Conservation (phyloP, 2,113 vertebrate species). For the Ranitomeya variabilis region DNA sequence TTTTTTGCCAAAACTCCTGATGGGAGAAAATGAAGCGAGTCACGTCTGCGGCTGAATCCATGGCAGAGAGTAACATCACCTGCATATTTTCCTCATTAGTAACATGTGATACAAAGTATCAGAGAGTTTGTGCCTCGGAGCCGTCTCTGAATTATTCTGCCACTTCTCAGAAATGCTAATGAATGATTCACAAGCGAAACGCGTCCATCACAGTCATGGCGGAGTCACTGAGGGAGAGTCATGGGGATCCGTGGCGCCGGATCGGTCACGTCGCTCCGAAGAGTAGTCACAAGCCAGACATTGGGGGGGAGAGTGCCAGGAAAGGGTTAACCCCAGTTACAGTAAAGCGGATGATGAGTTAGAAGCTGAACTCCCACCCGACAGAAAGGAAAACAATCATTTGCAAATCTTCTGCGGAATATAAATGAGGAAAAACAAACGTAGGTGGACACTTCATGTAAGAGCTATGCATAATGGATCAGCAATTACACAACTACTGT, state of each 20-base stretch:
- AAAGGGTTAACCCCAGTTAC: not conserved
- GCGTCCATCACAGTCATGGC: not conserved
- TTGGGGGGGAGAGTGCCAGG: not conserved
- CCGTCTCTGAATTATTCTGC: not conserved
- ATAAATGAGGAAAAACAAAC: not conserved
- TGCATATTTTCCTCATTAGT: not conserved
- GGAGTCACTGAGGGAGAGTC: not conserved
- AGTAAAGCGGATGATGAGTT: slow-evolving; percentile 8
- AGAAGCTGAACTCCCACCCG: not conserved
- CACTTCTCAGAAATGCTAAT: not conserved
- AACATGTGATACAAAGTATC: not conserved
- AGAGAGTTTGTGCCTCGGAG: not conserved
- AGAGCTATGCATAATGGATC: not conserved
- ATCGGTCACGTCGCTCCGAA: not conserved
- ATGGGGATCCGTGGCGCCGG: not conserved
- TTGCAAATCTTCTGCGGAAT: not conserved
- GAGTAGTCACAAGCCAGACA: not conserved
- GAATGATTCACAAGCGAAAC: not conserved
- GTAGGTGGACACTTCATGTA: not conserved
- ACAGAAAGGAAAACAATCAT: not conserved
- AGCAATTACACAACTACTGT: not conserved
- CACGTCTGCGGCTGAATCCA: no score
- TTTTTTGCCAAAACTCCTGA: no score
- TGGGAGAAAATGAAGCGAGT: no score
- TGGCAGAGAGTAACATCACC: not conserved